These are phyloP conservation scores for Delia radicum DNA, from an alignment of 1,140 invertebrate species.

Conservation along the genomic window DNA sequence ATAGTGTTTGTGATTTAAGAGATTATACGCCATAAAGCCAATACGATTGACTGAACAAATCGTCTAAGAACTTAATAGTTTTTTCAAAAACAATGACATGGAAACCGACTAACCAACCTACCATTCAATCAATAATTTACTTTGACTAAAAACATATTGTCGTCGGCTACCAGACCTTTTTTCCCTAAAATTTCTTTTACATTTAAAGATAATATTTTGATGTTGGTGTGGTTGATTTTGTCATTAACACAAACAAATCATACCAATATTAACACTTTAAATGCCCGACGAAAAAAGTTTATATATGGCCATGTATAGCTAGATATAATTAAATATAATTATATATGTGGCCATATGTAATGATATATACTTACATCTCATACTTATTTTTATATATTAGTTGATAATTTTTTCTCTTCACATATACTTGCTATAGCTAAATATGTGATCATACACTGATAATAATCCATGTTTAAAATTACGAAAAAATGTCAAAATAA, in stretches of 20 bases:
- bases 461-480: too few relatives aligned
- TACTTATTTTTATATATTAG: background rate
- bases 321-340: too few relatives aligned
- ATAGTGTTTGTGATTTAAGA: constrained; percentile 23
- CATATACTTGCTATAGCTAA: too few relatives aligned
- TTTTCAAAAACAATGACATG: background rate
- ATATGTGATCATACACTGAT: too few relatives aligned
- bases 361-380: too few relatives aligned
- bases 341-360: too few relatives aligned
- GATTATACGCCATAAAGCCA: constrained; percentile 29
- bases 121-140: background rate
- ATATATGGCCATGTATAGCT: too few relatives aligned
- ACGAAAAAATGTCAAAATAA: too few relatives aligned
- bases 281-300: too few relatives aligned
- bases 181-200: background rate
- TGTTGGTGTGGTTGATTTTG: background rate
- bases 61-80: constrained; percentile 14
- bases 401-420: too few relatives aligned
- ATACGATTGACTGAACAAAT: constrained; percentile 31
- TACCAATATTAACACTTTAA: background rate
- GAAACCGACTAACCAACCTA: background rate
- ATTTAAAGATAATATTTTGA: too few relatives aligned
- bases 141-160: background rate
- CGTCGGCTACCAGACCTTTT: background rate
- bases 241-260: background rate